These are phyloP conservation scores for Nomada fucata DNA, from an alignment of 2,888 invertebrate species.

Conservation along the genomic window DNA sequence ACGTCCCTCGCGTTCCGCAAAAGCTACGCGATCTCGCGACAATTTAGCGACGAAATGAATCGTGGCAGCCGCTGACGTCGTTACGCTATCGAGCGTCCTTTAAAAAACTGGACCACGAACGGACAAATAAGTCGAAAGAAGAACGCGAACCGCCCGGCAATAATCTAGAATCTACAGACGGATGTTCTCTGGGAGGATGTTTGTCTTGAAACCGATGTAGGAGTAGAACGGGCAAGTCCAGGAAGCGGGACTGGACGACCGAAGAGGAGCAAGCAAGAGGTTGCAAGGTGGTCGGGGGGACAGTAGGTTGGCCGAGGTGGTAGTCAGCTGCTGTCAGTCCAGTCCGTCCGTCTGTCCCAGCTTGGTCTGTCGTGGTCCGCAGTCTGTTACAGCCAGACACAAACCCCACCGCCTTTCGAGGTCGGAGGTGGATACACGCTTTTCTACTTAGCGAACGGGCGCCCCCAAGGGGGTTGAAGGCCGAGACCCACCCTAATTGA, in stretches of 20 bases:
- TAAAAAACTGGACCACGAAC: background rate
- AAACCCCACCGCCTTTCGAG: slow-evolving; percentile 77
- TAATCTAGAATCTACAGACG: background rate
- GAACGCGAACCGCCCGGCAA: background rate
- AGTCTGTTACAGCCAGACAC: slow-evolving; percentile 68
- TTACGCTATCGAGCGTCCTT: too few relatives aligned
- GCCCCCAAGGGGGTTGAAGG: slow-evolving; percentile 79
- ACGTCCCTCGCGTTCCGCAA: too few relatives aligned
- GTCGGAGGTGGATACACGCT: slow-evolving; percentile 82
- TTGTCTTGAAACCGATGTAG: slow-evolving; percentile 68
- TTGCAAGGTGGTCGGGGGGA: slow-evolving; percentile 28
- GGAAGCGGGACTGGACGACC: slow-evolving; percentile 68
- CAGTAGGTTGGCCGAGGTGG: slow-evolving; percentile 61
- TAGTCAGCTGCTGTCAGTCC: slow-evolving; percentile 81
- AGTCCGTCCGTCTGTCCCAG: slow-evolving; percentile 65
- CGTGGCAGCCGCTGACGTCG: too few relatives aligned
- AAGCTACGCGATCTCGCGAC: too few relatives aligned
- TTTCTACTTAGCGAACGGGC: slow-evolving; percentile 83
- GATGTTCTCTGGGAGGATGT: slow-evolving; percentile 59
- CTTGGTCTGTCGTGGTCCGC: slow-evolving; percentile 65
- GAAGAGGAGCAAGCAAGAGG: slow-evolving; percentile 53
- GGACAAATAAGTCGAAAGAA: background rate
- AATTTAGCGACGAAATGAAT: too few relatives aligned
- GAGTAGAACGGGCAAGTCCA: slow-evolving; percentile 63
- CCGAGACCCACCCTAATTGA: slow-evolving; percentile 84